Conservation (phyloP, 2,113 vertebrate species). For the Eurypyga helias region DNA sequence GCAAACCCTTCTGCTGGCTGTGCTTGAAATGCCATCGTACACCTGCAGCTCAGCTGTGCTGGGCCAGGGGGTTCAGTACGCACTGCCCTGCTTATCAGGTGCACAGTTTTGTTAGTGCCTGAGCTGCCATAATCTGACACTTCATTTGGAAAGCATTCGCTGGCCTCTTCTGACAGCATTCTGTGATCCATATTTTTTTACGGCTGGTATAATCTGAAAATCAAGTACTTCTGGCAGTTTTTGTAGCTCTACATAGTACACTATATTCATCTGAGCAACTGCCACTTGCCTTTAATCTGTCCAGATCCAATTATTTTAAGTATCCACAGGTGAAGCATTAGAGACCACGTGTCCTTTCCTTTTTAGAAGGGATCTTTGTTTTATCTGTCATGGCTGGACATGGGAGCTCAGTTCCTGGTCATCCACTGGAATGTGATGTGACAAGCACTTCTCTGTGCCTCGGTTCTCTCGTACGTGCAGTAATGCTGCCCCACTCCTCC, state of each 20-base stretch:
- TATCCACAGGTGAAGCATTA: conserved; percentile 31
- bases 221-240: conserved; percentile 41
- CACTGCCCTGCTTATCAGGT: neutral
- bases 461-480: neutral
- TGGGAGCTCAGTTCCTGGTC: neutral
- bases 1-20: neutral
- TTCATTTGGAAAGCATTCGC: neutral
- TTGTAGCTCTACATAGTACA: neutral
- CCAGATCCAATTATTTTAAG: conserved; percentile 52
- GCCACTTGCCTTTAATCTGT: conserved; percentile 31
- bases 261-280: neutral
- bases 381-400: neutral
- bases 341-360: neutral
- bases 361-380: neutral
- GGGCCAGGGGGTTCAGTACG: neutral
- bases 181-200: conserved; percentile 45
- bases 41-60: neutral
- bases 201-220: conserved; percentile 36
- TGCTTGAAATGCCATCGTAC: neutral
- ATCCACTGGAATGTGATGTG: neutral
- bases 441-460: neutral
- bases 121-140: neutral
- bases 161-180: conserved; percentile 17
- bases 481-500: neutral
- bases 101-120: neutral